A percentile compares a stretch with the other conserved stretches of the same genome.
Evolutionary conservation across 2,113 vertebrate genomes (phyloP).

Genomic region (Chloebia gouldiae): DNA sequence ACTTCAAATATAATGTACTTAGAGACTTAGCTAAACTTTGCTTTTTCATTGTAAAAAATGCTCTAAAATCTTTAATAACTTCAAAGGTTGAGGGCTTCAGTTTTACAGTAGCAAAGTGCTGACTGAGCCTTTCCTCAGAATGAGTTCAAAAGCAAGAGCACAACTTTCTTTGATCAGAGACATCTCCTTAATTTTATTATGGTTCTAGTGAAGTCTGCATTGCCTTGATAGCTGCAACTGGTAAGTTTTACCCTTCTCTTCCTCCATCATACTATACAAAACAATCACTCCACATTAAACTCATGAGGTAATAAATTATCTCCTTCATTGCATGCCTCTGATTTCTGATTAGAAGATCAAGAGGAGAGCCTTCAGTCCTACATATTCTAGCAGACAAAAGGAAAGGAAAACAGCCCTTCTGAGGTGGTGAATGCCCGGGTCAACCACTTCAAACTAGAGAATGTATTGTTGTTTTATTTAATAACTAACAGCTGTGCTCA

Average conservation of each 20-base stretch:
- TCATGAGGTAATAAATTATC: background rate
- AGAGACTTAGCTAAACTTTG: constrained; percentile 3
- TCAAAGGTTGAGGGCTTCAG: constrained; percentile 26
- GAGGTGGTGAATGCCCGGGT: background rate
- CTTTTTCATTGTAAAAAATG: constrained; percentile 5
- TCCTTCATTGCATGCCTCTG: background rate
- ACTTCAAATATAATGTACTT: background rate
- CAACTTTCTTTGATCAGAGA: constrained; percentile 36
- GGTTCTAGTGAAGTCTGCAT: background rate
- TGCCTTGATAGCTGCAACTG: background rate
- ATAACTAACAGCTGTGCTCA: background rate
- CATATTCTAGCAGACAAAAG: background rate
- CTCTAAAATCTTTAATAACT: constrained; percentile 22
- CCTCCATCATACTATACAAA: background rate
- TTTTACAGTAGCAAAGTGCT: constrained; percentile 28
- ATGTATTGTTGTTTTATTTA: background rate
- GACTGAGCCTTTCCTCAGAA: constrained; percentile 5
- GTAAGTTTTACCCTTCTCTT: background rate
- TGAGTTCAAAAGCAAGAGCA: constrained; percentile 5
- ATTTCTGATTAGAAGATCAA: background rate
- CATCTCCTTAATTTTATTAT: constrained; percentile 17
- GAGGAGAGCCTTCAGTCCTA: background rate
- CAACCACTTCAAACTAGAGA: background rate
- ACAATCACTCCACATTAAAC: background rate
- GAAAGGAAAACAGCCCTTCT: background rate